Evolutionary conservation across 2,797 vertebrate species (phyloP), one percentile per base, ranked within the genome.

Genomic region (Percopsis omiscomaycus): DNA sequence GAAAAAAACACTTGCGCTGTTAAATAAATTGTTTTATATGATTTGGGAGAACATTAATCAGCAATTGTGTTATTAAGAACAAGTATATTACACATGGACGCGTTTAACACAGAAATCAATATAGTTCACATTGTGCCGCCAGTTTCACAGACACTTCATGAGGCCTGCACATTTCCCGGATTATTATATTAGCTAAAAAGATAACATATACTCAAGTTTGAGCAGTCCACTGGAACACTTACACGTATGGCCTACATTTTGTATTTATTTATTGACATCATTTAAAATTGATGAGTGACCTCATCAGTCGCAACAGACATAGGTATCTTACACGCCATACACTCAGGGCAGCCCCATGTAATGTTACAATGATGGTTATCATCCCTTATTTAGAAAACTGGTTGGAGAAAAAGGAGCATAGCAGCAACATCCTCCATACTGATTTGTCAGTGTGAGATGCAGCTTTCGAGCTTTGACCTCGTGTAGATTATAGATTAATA

Each of bases 231-330:
- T 64, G 71, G 59, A 82, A 75, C 72, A 73, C 60, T 11, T 75
- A 61, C 66, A 76, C 75, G 64, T 74, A 45, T 51, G 71, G 42
- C 71, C 74, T 62, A 60, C 16, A n/a, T 55, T 48, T 27, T 55
- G 16, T 30, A 9, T 9, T 47, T 10, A 5, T 65, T 74, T 71
- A 71, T 75, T 93, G 92, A 93, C 92, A 92, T 93, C 90, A 91
- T 91, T 89, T 79, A 67, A 84, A 86, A 86, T 79, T 54, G 84
- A 88, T 77, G 73, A 88, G 79, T 5, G 46, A 71, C 71, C 74
- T 86, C 80, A 85, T 89, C 76, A 60, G 32, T 77, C 64, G 44
- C 74, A 68, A 84, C 69, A 81, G 70, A 86, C 81, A 58, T 86
- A 88, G 85, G 87, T 86, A 84, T 79, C 80, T 60, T 3, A 12